Conservation (phyloP, 2,113 vertebrate genomes). For the Protobothrops flavoviridis region DNA sequence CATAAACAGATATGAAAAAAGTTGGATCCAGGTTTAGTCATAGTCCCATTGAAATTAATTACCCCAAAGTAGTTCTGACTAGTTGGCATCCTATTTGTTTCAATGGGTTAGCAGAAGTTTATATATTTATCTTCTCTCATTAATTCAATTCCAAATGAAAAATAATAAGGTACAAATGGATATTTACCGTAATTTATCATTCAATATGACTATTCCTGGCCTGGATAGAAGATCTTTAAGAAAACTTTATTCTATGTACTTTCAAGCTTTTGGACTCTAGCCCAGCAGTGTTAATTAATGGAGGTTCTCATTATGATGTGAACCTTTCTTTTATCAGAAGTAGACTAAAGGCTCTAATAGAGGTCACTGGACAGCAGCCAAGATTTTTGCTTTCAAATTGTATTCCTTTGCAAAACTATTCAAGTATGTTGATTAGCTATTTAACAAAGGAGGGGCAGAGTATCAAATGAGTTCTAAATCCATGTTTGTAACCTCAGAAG, state of each 20-base stretch:
- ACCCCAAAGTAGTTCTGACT: not conserved
- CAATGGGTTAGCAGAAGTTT: not conserved
- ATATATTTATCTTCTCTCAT: not conserved
- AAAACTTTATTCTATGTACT: not conserved
- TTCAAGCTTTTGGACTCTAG: not conserved
- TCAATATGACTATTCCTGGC: not conserved
- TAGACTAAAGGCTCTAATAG: slow-evolving; percentile 11
- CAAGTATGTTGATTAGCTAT: slow-evolving; percentile 2
- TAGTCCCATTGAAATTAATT: not conserved
- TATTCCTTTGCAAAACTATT: not conserved
- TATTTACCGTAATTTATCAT: not conserved
- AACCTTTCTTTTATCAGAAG: slow-evolving; percentile 11
- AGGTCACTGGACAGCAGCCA: slow-evolving; percentile 17
- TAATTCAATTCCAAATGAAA: not conserved
- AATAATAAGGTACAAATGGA: not conserved
- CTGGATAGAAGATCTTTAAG: not conserved
- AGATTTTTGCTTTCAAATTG: slow-evolving; percentile 23
- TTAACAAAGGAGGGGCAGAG: no score
- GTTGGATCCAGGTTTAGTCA: not conserved
- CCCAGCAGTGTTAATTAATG: not conserved
- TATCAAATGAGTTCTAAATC: no score
- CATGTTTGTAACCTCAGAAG: no score
- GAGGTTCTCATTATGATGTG: not conserved
- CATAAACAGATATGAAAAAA: not conserved
- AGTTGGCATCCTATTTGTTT: not conserved